These are phyloP conservation scores for Zonitis immaculata DNA, from an alignment of 2,888 invertebrate species.

Conservation along the genomic window DNA sequence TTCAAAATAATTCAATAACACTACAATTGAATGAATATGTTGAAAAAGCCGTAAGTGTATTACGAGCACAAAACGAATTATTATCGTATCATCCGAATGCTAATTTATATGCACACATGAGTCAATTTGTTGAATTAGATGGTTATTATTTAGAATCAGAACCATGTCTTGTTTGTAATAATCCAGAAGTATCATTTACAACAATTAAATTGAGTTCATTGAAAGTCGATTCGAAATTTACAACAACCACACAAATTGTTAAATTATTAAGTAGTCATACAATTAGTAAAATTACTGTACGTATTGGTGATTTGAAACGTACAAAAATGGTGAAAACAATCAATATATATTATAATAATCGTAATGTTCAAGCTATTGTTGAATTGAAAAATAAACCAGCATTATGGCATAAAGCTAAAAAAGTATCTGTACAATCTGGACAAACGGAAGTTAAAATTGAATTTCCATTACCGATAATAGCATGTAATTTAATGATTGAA, in stretches of 20 bases:
- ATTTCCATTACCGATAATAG: constrained; percentile 93
- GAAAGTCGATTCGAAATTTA: constrained; percentile 95
- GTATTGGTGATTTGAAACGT: constrained; percentile 92
- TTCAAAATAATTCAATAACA: constrained; percentile 60
- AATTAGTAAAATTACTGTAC: constrained; percentile 87
- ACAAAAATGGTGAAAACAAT: constrained; percentile 96
- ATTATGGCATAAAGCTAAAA: constrained; percentile 96
- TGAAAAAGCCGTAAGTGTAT: constrained; percentile 78
- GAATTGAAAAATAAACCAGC: constrained; percentile 94
- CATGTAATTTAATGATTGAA: constrained; percentile 97
- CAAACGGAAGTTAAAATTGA: constrained; percentile 96
- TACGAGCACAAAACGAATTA: constrained; percentile 84
- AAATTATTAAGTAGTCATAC: constrained; percentile 94
- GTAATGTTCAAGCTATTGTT: constrained; percentile 93
- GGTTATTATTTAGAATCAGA: constrained; percentile 96
- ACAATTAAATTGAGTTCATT: constrained; percentile 90
- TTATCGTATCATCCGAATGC: constrained; percentile 92
- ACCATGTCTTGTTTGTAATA: constrained; percentile 96
- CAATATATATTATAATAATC: constrained; percentile 95
- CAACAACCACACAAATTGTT: constrained; percentile 95
- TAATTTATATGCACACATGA: constrained; percentile 83
- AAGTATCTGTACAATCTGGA: constrained; percentile 81
- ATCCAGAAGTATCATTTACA: constrained; percentile 89
- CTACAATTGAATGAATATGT: constrained; percentile 63
- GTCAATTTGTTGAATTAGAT: constrained; percentile 92